Percentiles rank a stretch among this genome's conserved stretches.
These are phyloP conservation scores for Athene cunicularia DNA, from an alignment of 2,113 vertebrate species.

Conservation along the genomic window DNA sequence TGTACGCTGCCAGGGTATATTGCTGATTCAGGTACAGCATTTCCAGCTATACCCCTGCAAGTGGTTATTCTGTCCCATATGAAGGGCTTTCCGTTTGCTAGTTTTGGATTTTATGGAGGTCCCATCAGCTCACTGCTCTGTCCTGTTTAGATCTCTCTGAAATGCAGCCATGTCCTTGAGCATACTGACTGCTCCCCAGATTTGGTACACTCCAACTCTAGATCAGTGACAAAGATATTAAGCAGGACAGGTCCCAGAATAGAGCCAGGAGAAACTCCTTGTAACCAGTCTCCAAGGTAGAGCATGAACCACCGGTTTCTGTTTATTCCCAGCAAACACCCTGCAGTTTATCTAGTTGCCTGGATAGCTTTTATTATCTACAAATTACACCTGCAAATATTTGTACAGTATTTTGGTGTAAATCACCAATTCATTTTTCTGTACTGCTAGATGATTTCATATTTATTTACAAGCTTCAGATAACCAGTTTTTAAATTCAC, in stretches of 20 bases:
- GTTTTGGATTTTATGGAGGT: background rate
- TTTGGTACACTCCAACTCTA: background rate
- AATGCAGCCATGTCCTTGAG: background rate
- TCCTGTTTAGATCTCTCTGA: background rate
- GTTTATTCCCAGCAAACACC: background rate
- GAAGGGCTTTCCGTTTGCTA: background rate
- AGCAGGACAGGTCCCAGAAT: background rate
- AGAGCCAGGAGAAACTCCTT: background rate
- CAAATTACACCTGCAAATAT: background rate
- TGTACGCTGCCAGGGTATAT: background rate
- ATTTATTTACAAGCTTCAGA: background rate
- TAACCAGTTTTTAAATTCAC: background rate
- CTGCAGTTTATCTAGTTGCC: background rate
- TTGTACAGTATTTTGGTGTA: background rate
- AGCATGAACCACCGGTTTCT: background rate
- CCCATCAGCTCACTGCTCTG: background rate
- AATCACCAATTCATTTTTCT: background rate
- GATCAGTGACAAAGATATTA: background rate
- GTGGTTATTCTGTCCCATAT: background rate
- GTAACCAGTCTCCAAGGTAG: background rate
- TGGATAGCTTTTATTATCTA: background rate
- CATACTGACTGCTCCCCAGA: background rate
- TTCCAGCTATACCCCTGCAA: background rate
- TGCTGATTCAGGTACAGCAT: background rate
- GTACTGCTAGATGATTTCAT: background rate